Conservation (phyloP, 2,888 invertebrate species). For the Ceraclea dissimilis region DNA sequence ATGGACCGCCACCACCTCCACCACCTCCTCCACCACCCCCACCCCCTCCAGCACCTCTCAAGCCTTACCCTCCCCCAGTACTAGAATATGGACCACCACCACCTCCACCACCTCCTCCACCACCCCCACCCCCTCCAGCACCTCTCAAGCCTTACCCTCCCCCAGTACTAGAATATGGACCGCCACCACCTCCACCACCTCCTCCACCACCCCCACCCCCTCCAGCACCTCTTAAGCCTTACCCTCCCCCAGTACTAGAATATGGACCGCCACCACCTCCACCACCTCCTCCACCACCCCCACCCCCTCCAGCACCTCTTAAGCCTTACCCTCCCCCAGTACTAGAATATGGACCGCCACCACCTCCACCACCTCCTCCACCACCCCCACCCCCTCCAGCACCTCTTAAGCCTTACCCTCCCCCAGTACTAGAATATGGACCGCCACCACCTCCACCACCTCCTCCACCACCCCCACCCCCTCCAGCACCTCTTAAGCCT, state of each 20-base stretch:
- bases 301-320: conserved; percentile 7
- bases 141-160: not conserved
- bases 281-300: conserved; percentile 14
- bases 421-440: conserved; percentile 23
- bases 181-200: conserved; percentile 8
- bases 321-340: conserved; percentile 28
- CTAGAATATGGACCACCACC: conserved; percentile 26
- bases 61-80: conserved; percentile 16
- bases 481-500: conserved; percentile 21
- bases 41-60: too few species aligned
- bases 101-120: conserved; percentile 11
- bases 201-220: conserved; percentile 5
- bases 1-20: conserved; percentile 6
- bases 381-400: conserved; percentile 26
- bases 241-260: conserved; percentile 2
- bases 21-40: conserved; percentile 10
- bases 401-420: conserved; percentile 18
- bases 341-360: conserved; percentile 27
- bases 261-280: conserved; percentile 5
- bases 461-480: conserved; percentile 26
- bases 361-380: conserved; percentile 22
- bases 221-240: not conserved
- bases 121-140: conserved; percentile 1
- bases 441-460: conserved; percentile 25
- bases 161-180: conserved; percentile 5